Evolutionary conservation across 1,140 invertebrate genomes (phyloP), one percentile per base, ranked within the genome.

Genomic region (Aleiodes sp.): DNA sequence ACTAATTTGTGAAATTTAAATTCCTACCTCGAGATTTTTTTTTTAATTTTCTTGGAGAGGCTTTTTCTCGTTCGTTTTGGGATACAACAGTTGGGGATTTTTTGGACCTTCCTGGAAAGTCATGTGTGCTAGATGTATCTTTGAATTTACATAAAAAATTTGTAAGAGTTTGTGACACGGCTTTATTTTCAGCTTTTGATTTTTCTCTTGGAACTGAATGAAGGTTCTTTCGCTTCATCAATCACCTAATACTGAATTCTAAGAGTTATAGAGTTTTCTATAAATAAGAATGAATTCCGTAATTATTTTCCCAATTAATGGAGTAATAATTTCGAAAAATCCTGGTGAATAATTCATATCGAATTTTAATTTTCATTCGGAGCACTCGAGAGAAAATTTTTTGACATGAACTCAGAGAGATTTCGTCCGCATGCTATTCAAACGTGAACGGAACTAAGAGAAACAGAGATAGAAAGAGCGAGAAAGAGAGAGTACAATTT

Each of bases 1-100:
- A 84, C 84, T 85, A 84, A 85, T 85, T 84, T 84, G 84, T 76
- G 83, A 85, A 84, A 84, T 85, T 84, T 82, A 85, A 84, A 85
- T 85, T 85, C 83, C 83, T 78, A 77, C 76, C 76, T 78, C 76
- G 75, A 78, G 73, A 75, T 80, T 78, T 82, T 76, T 67, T 35
- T 19, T 67, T 33, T 26, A 39, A 16, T 24, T 10, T 39, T 35
- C 31, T 12, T 39, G 31, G 21, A 7, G n/a, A 37, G 3, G 14
- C 60, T 59, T 59, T 24, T 29, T 21, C 31, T 33, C 19, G 1
- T 37, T 62, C 16, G 3, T 62, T 21, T 21, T 12, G 24, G 10
- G 7, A 26, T 24, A 57, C 19, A 21, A 57, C 7, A 57, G 4
- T 46, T 14, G 41, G 41, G n/a, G 14, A 10, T 46, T 46, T 46